A percentile compares a stretch with the other conserved stretches of the same genome.
phyloP scores from a whole-genome alignment of 2,113 vertebrate species.

The Caretta caretta region DNA sequence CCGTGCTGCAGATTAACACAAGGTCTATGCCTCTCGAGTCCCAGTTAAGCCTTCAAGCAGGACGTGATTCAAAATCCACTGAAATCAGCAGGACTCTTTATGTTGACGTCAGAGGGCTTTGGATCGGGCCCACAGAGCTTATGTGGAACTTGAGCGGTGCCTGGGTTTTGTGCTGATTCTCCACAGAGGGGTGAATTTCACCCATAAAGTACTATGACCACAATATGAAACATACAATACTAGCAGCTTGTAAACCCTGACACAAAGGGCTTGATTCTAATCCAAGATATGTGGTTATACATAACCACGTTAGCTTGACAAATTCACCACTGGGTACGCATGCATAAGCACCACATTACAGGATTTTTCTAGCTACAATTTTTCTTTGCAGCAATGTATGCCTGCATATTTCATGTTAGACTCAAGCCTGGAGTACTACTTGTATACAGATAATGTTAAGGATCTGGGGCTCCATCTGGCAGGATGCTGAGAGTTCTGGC shows the following conservation, averaged over 20 bases:
- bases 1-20: neutral
- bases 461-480: fast-evolving
- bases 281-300: constrained; percentile 50
- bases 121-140: fast-evolving
- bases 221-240: constrained; percentile 59
- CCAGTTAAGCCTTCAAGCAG: neutral
- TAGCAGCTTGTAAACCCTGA: constrained; percentile 52
- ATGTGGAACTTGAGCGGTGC: neutral
- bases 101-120: neutral
- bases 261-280: constrained; percentile 10
- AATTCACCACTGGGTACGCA: constrained; percentile 21
- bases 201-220: constrained; percentile 31
- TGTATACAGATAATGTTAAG: neutral
- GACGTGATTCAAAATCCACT: fast-evolving
- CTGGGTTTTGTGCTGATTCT: neutral
- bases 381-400: neutral
- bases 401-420: neutral
- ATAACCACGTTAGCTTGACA: constrained; percentile 36
- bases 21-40: neutral
- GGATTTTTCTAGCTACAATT: neutral
- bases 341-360: constrained; percentile 43
- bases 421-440: constrained; percentile 26
- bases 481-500: neutral
- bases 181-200: neutral
- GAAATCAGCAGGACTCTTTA: neutral